These are phyloP conservation scores for Montipora cactus DNA, from an alignment of 64 coral and sea anemone genomes.

Conservation along the genomic window DNA sequence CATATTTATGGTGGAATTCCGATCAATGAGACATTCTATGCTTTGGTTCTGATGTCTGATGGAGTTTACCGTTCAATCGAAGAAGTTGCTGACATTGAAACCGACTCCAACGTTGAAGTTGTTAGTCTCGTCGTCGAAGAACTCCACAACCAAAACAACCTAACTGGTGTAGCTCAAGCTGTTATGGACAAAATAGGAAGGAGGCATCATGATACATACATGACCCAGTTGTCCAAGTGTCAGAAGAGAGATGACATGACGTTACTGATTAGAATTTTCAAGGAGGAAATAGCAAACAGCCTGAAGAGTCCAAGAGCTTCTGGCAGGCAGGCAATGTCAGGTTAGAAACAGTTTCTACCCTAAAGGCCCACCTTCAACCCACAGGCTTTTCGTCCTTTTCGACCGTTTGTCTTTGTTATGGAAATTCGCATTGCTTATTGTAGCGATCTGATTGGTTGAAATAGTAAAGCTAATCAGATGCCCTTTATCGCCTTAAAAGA, in stretches of 20 bases:
- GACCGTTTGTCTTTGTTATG: no score
- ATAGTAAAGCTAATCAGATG: no score
- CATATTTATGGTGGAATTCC: conserved; percentile 82
- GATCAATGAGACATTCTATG: conserved; percentile 87
- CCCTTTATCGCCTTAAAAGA: no score
- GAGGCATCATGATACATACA: conserved; percentile 89
- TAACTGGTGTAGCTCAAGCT: conserved; percentile 92
- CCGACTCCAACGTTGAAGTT: conserved; percentile 83
- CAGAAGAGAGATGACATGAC: conserved; percentile 99
- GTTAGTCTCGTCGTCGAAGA: conserved; percentile 86
- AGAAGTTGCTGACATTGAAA: conserved; percentile 67
- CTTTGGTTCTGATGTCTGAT: conserved; percentile 95
- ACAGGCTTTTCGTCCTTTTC: no score
- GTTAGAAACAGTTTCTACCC: conserved; percentile 7
- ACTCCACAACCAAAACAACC: conserved; percentile 76
- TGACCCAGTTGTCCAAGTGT: conserved; percentile 85
- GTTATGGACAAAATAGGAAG: conserved; percentile 90
- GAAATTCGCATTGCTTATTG: no score
- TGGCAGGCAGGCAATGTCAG: conserved; percentile 60
- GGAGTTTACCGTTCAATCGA: conserved; percentile 91
- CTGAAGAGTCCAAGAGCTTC: conserved; percentile 83
- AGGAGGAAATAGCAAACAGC: conserved; percentile 71
- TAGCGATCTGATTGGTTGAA: no score
- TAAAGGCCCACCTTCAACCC: no score
- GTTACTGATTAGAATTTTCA: conserved; percentile 81